Conservation (phyloP, 2,797 vertebrate genomes). For the Borostomias antarcticus region DNA sequence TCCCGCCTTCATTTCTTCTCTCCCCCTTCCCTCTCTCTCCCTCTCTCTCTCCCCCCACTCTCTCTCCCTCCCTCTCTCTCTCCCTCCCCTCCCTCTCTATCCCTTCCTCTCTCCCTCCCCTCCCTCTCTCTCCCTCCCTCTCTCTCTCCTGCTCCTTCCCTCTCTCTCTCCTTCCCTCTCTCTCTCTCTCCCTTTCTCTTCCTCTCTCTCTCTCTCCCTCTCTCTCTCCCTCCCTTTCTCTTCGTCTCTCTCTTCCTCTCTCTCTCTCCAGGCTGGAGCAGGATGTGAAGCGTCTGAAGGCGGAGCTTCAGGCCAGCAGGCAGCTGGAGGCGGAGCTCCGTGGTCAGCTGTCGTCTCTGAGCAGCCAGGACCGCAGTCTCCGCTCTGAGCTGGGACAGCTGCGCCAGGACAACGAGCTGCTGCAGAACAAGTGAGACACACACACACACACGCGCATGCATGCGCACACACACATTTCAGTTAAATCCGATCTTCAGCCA, state of each 20-base stretch:
- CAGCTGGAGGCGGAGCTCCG: conserved; percentile 95
- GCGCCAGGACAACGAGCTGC: conserved; percentile 94
- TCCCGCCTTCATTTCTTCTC: not conserved
- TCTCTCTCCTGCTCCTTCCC: not conserved
- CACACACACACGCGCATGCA: not conserved
- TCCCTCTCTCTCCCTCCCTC: not conserved
- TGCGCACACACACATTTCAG: not conserved
- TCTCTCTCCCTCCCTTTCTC: not conserved
- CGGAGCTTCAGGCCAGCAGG: conserved; percentile 94
- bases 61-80: no score
- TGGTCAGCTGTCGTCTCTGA: conserved; percentile 91
- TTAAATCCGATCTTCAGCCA: not conserved
- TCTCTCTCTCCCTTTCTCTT: not conserved
- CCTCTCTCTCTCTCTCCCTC: not conserved
- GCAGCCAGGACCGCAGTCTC: conserved; percentile 87
- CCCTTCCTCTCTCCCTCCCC: not conserved
- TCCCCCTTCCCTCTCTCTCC: not conserved
- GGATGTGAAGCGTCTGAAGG: conserved; percentile 97
- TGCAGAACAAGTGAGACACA: conserved; percentile 91
- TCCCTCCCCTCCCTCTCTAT: not conserved
- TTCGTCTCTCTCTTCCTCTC: no score
- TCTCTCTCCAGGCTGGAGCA: conserved; percentile 87
- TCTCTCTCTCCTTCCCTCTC: not conserved
- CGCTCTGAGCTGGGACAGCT: conserved; percentile 93
- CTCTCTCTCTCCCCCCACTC: not conserved